phyloP scores from a whole-genome alignment of 1,140 invertebrate species.

The Meloidogyne hapla region DNA sequence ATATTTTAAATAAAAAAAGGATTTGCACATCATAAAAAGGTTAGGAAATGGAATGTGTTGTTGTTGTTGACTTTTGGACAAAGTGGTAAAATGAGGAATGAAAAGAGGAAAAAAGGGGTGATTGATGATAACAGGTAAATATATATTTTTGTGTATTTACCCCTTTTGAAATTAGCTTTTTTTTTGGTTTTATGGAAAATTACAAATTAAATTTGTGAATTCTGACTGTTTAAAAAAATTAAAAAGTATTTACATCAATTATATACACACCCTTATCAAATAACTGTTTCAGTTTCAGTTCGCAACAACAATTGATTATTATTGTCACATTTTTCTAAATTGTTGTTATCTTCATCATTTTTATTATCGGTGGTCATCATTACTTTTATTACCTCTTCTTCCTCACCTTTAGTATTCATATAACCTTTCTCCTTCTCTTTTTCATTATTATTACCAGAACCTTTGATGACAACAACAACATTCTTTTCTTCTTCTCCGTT shows the following conservation, averaged over 20 bases:
- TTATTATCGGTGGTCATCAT: neutral
- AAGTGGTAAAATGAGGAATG: neutral
- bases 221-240: too few relatives aligned
- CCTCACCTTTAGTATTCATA: neutral
- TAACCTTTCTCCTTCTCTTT: neutral
- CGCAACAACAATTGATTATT: neutral
- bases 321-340: neutral
- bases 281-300: neutral
- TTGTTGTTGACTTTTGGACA: neutral
- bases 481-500: neutral
- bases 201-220: too few relatives aligned
- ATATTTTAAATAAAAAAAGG: neutral
- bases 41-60: neutral
- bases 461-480: neutral
- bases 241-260: neutral
- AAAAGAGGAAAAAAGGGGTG: neutral
- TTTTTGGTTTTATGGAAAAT: too few relatives aligned
- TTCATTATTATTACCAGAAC: constrained; percentile 1
- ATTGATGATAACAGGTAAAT: neutral
- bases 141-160: too few relatives aligned
- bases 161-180: too few relatives aligned
- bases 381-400: too few relatives aligned
- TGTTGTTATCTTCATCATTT: neutral
- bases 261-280: neutral
- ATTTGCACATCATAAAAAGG: neutral